These are phyloP conservation scores for Amiota mariae DNA, from an alignment of 2,888 invertebrate genomes.

Conservation along the genomic window DNA sequence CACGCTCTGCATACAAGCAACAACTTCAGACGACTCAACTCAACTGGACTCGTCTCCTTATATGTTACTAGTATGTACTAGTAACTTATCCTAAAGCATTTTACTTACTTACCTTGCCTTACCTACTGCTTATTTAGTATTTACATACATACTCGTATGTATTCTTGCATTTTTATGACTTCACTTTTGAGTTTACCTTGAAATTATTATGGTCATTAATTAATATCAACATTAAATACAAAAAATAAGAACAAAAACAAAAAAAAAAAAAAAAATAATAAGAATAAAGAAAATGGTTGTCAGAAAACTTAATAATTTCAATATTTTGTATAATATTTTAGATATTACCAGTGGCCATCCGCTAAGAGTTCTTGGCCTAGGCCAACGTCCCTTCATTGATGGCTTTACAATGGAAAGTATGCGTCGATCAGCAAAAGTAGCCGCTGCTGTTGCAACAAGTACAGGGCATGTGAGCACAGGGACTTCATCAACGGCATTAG, in stretches of 20 bases:
- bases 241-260: too few relatives aligned
- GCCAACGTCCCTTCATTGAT: constrained; percentile 82
- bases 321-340: constrained; percentile 50
- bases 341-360: constrained; percentile 79
- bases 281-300: not conserved
- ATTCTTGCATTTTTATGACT: constrained; percentile 61
- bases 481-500: constrained; percentile 44
- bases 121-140: constrained; percentile 22
- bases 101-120: too few relatives aligned
- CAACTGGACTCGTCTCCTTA: too few relatives aligned
- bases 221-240: constrained; percentile 32
- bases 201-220: constrained; percentile 29
- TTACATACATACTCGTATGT: constrained; percentile 36
- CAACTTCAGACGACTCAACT: too few relatives aligned
- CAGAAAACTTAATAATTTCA: not conserved
- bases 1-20: constrained; percentile 8
- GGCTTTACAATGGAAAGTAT: constrained; percentile 80
- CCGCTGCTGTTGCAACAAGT: constrained; percentile 55
- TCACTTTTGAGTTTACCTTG: constrained; percentile 48
- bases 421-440: constrained; percentile 75
- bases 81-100: too few relatives aligned
- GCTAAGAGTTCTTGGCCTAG: constrained; percentile 83
- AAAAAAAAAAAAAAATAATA: too few relatives aligned
- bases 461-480: constrained; percentile 13
- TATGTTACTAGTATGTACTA: too few relatives aligned